phyloP scores from a whole-genome alignment of 2,888 invertebrate species.

The Sialis lutaria region DNA sequence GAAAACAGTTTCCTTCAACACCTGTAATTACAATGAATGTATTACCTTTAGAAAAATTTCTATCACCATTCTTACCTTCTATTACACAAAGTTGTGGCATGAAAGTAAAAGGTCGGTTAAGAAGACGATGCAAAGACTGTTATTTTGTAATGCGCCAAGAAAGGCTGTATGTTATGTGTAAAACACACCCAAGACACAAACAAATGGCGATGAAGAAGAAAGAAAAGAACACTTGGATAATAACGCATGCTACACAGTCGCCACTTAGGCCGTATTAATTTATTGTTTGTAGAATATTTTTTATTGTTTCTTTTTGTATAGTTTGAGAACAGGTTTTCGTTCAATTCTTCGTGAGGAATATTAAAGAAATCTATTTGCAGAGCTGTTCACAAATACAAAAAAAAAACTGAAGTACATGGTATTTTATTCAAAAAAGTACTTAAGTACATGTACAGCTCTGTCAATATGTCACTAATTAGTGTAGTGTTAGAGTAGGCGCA shows the following conservation, averaged over 20 bases:
- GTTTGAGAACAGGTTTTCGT: no score
- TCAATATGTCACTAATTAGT: no score
- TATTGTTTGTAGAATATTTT: no score
- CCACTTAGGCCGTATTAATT: conserved; percentile 30
- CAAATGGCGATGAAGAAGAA: conserved; percentile 55
- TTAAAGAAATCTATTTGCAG: no score
- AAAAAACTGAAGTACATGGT: no score
- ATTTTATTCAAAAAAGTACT: no score
- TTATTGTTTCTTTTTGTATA: no score
- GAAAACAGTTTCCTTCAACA: not conserved
- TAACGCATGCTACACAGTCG: conserved; percentile 58
- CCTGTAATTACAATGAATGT: not conserved
- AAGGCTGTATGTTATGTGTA: conserved; percentile 55
- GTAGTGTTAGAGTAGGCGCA: no score
- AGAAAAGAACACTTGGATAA: conserved; percentile 53
- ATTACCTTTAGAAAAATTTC: not conserved
- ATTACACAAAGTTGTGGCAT: conserved; percentile 31
- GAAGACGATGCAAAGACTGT: conserved; percentile 62
- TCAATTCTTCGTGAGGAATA: no score
- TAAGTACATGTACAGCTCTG: no score
- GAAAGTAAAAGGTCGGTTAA: conserved; percentile 52
- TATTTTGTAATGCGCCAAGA: conserved; percentile 50
- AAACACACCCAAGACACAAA: conserved; percentile 62
- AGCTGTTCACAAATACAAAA: no score
- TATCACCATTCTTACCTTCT: not conserved